Percentiles rank a stretch among this genome's conserved stretches.
phyloP scores from a whole-genome alignment of 1,140 invertebrate species.

The Solenopsis invicta region DNA sequence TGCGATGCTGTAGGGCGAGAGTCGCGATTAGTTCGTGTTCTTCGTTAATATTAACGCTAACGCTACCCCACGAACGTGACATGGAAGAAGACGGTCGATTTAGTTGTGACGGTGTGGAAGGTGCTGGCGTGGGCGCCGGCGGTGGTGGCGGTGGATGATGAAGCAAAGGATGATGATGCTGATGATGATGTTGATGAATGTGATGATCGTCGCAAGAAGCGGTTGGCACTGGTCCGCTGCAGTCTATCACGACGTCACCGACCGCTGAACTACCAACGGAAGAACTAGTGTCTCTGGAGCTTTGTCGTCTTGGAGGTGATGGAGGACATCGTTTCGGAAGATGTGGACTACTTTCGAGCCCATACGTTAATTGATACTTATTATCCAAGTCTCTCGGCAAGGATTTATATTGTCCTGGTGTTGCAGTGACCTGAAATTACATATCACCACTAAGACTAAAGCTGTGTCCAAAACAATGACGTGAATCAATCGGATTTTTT shows the following conservation, averaged over 20 bases:
- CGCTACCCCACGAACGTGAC: conserved; percentile 88
- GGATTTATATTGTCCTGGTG: conserved; percentile 85
- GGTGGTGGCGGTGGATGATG: conserved; percentile 70
- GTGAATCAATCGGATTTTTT: not conserved
- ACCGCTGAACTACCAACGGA: conserved; percentile 69
- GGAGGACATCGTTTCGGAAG: conserved; percentile 89
- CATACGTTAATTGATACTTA: conserved; percentile 86
- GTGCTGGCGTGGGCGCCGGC: conserved; percentile 74
- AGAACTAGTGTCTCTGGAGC: conserved; percentile 83
- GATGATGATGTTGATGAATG: conserved; percentile 80
- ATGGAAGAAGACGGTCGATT: conserved; percentile 86
- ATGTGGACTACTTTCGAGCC: conserved; percentile 85
- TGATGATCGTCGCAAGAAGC: conserved; percentile 84
- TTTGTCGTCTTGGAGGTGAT: conserved; percentile 94
- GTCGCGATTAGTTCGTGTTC: conserved; percentile 89
- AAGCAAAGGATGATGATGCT: conserved; percentile 77
- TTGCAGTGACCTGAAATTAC: conserved; percentile 81
- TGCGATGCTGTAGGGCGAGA: conserved; percentile 91
- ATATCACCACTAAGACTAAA: not conserved
- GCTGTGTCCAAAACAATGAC: not conserved
- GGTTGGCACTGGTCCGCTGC: conserved; percentile 86
- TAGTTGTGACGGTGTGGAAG: conserved; percentile 84
- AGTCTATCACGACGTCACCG: conserved; percentile 86
- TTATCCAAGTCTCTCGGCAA: conserved; percentile 86
- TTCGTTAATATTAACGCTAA: conserved; percentile 86